Base-by-base conservation (phyloP, 2,888 invertebrate genomes). In the Mythimna albipuncta region DNA sequence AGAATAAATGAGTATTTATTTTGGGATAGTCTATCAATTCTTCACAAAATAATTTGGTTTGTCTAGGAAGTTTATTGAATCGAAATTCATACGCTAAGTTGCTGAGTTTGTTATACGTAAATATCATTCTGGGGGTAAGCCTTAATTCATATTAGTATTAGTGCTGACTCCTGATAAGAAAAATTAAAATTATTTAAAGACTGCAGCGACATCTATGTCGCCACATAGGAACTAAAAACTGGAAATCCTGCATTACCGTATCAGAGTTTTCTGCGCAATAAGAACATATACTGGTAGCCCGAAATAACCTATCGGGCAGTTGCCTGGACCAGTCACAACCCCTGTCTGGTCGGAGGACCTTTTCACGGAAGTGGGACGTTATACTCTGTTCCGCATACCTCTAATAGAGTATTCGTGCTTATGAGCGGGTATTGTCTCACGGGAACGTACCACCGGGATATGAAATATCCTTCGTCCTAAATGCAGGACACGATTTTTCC, bases 1-100 rank as follows among this genome's bases (percentile, higher is more conserved):
- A 62, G 35, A 21, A 61, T 13, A n/a, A 44, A 61, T 21, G 3
- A 6, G 50, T 58, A 59, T 72, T 44, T 75, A 16, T 72, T 63
- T 79, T 38, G n/a, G 7, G 9, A 41, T n/a, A 47, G 35, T 52
- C 19, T 1, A 32, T 44, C 9, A 35, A 57, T 50, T 50, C n/a
- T n/a, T 7, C 16, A 44, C 26, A 21, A 19, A 47, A 11, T 16
- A 21, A 5, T 54, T 9, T 4, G 11, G 9, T 57, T 32, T 32
- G 19, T 44, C 10, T 61, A 32, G 21, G 3, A 16, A 38, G 54
- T 47, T 32, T 13, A 16, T 50, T 50, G 19, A 32, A 57, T 50
- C 13, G 16, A 61, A 61, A 75, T 50, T 19, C n/a, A 9, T 10
- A 21, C 21, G 10, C 2, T 61, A 6, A 59, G 13, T 4, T 32